Evolutionary conservation across 1,140 invertebrate species (phyloP).

Genomic region (Drosophila murphyi): DNA sequence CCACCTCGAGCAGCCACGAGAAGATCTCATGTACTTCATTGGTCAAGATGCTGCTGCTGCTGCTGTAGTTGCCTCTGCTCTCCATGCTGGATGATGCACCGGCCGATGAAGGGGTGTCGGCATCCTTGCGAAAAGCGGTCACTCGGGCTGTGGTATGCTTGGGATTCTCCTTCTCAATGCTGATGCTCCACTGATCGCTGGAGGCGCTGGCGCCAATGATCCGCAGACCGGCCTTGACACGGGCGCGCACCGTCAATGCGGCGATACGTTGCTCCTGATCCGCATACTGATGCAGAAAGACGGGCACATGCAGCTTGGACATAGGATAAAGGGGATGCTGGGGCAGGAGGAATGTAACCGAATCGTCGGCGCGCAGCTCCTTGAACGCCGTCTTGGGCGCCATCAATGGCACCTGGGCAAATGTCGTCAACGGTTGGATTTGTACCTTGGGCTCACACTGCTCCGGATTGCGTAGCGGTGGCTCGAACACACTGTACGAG

Average conservation of each 20-base stretch:
- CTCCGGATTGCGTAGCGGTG: slow-evolving; percentile 87
- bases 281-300: slow-evolving; percentile 90
- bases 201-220: slow-evolving; percentile 92
- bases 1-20: slow-evolving; percentile 95
- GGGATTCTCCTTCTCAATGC: slow-evolving; percentile 90
- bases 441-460: slow-evolving; percentile 90
- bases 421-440: slow-evolving; percentile 87
- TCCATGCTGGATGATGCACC: slow-evolving; percentile 46
- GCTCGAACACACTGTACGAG: slow-evolving; percentile 93
- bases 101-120: slow-evolving; percentile 66
- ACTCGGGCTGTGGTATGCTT: slow-evolving; percentile 94
- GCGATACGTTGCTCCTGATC: slow-evolving; percentile 88
- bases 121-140: slow-evolving; percentile 90
- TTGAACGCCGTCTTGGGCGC: slow-evolving; percentile 92
- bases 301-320: slow-evolving; percentile 94
- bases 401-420: slow-evolving; percentile 88
- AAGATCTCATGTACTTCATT: slow-evolving; percentile 89
- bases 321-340: slow-evolving; percentile 94
- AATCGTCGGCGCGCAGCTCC: slow-evolving; percentile 91
- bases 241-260: slow-evolving; percentile 93
- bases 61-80: slow-evolving; percentile 36
- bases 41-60: slow-evolving; percentile 27
- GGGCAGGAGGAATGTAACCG: slow-evolving; percentile 93
- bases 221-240: slow-evolving; percentile 93
- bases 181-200: slow-evolving; percentile 92